phyloP scores from a whole-genome alignment of 2,888 invertebrate species.

The Napeogenes inachia region DNA sequence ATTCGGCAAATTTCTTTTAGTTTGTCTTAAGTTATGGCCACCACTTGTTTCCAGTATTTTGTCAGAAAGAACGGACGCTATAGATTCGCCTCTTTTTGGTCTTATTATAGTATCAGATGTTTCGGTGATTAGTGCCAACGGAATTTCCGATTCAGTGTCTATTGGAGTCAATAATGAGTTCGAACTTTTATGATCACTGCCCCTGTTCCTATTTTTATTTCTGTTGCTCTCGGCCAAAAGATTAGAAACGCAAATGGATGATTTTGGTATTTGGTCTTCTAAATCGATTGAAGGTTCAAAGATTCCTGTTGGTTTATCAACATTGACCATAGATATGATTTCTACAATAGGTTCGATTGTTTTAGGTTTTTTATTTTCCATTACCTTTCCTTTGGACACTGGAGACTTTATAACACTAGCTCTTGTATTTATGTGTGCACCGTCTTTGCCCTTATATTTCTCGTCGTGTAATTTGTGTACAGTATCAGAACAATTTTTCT shows the following conservation, averaged over 20 bases:
- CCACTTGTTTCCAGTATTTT: constrained; percentile 68
- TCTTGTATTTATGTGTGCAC: constrained; percentile 63
- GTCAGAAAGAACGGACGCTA: constrained; percentile 69
- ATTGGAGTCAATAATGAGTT: constrained; percentile 52
- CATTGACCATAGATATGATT: constrained; percentile 57
- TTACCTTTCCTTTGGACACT: constrained; percentile 68
- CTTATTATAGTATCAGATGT: constrained; percentile 60
- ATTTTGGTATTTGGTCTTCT: constrained; percentile 80
- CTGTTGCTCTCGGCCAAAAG: constrained; percentile 60
- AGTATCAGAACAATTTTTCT: constrained; percentile 50
- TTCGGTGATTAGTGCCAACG: constrained; percentile 62
- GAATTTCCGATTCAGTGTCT: constrained; percentile 67
- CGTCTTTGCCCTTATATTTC: constrained; percentile 57
- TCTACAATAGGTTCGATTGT: constrained; percentile 45
- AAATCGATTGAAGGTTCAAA: constrained; percentile 83
- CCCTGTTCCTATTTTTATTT: constrained; percentile 53
- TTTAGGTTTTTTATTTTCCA: constrained; percentile 69
- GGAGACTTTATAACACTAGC: constrained; percentile 79
- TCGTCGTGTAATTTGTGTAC: constrained; percentile 50
- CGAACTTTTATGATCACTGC: constrained; percentile 42
- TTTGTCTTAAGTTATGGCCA: constrained; percentile 67
- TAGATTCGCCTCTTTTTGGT: constrained; percentile 68
- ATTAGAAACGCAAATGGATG: constrained; percentile 71
- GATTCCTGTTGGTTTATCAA: constrained; percentile 80
- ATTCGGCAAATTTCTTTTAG: constrained; percentile 61